These are phyloP conservation scores for Cochlearius cochlearius DNA, from an alignment of 2,113 vertebrate genomes.

Conservation along the genomic window DNA sequence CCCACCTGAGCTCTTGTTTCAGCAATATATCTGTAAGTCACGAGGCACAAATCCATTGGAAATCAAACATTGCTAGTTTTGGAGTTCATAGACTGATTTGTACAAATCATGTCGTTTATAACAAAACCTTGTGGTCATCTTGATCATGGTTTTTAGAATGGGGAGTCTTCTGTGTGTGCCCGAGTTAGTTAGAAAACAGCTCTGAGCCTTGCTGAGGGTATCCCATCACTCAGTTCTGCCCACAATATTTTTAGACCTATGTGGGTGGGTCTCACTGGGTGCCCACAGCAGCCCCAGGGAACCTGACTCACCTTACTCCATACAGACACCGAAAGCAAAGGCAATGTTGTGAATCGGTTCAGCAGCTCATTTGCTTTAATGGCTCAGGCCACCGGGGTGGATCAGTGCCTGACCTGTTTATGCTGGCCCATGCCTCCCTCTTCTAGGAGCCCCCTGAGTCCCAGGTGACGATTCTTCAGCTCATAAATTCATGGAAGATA, in stretches of 20 bases:
- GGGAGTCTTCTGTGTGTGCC: not conserved
- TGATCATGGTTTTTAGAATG: not conserved
- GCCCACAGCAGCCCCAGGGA: not conserved
- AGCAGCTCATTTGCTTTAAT: not conserved
- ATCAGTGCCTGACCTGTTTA: not conserved
- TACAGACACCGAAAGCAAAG: not conserved
- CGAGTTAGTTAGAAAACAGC: not conserved
- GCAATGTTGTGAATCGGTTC: not conserved
- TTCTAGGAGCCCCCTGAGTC: not conserved
- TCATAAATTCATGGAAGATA: not conserved
- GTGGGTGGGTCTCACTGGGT: not conserved
- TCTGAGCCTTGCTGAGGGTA: not conserved
- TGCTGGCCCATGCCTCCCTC: not conserved
- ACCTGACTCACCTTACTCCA: not conserved
- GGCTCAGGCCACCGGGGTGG: not conserved
- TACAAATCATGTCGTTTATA: rapidly evolving
- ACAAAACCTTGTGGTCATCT: not conserved
- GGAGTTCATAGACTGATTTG: not conserved
- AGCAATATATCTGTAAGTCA: not conserved
- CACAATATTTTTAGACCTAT: not conserved
- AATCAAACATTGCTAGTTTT: not conserved
- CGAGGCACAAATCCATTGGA: not conserved
- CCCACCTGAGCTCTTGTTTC: not conserved
- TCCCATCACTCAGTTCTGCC: not conserved
- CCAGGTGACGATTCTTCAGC: not conserved